Evolutionary conservation across 2,797 vertebrate species (phyloP), one percentile per base, ranked within the genome.

Genomic region (Avahi laniger): DNA sequence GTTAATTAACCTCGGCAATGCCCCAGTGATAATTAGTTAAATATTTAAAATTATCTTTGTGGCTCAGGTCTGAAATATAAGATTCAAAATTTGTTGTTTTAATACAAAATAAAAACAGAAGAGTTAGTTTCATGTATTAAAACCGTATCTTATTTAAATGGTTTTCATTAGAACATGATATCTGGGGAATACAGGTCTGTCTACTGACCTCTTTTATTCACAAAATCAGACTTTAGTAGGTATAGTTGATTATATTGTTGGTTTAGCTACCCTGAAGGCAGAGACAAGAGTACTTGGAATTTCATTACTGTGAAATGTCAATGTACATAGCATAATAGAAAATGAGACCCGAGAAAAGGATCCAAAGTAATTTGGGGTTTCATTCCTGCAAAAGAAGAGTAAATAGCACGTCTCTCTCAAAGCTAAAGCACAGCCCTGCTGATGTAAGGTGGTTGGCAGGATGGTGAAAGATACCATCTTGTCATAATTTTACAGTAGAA

Each of bases 301-400:
- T 91, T 80, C 33, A 86, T 97, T 65, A 46, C 48, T 94, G 17
- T 72, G 54, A 94, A 86, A 93, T 93, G 30, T 79, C 91, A 94
- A 33, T 92, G 5, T 75, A 73, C 54, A 91, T 59, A 85, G 50
- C 7, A 54, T 88, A 82, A 86, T 50, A 82, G 35, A 70, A 90
- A 83, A 78, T 57, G 46, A 70, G 11, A 76, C 22, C 1, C 5
- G 7, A 22, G 4, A 28, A 43, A 65, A 79, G 30, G 2, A 75
- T 46, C 2, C n/a, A 30, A 78, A 41, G 20, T 57, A 80, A 73
- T 65, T 81, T 88, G 41, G 35, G 78, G 35, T 7, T 84, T 65
- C 17, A 78, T 43, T 78, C 28, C 4, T 69, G 13, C 35, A 0
- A 38, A 73, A 84, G 46, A 69, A 9, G 4, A 61, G 5, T 63